Conservation (phyloP, 2,888 invertebrate genomes). For the Tridacna gigas region DNA sequence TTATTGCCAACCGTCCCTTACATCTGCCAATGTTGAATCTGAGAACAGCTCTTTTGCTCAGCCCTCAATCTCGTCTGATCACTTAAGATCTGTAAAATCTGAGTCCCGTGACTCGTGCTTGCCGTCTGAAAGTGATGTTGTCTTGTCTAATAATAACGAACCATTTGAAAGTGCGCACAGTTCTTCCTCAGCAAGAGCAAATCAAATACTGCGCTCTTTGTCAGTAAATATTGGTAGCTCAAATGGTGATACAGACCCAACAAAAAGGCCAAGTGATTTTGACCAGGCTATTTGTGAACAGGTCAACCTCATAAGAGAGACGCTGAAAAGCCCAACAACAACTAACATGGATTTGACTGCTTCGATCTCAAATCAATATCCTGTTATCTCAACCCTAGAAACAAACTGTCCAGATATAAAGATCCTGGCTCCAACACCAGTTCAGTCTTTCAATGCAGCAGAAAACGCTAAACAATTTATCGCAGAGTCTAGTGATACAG, state of each 20-base stretch:
- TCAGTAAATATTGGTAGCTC: background rate
- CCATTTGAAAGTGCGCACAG: background rate
- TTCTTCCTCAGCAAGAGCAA: background rate
- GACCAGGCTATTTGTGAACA: slow-evolving; percentile 56
- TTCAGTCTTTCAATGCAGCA: background rate
- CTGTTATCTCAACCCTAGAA: background rate
- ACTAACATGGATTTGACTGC: background rate
- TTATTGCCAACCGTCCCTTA: background rate
- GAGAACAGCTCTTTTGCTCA: slow-evolving; percentile 4
- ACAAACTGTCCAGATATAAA: slow-evolving; percentile 2
- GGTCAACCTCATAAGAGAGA: slow-evolving; percentile 39
- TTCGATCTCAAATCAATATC: background rate
- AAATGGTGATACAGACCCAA: slow-evolving; percentile 1
- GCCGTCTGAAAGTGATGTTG: slow-evolving; percentile 34
- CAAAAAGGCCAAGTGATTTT: slow-evolving; percentile 41
- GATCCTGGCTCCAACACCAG: slow-evolving; percentile 26
- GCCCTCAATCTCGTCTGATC: background rate
- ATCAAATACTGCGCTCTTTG: background rate
- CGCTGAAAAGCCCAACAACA: slow-evolving; percentile 19
- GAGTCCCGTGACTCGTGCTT: slow-evolving; percentile 6
- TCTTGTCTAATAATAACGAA: slow-evolving; percentile 15
- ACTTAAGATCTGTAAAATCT: slow-evolving; percentile 22
- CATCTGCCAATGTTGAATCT: background rate
- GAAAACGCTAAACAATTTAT: background rate
- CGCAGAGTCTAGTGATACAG: too few species aligned